phyloP scores from a whole-genome alignment of 2,113 vertebrate genomes.

The Isichthys henryi region DNA sequence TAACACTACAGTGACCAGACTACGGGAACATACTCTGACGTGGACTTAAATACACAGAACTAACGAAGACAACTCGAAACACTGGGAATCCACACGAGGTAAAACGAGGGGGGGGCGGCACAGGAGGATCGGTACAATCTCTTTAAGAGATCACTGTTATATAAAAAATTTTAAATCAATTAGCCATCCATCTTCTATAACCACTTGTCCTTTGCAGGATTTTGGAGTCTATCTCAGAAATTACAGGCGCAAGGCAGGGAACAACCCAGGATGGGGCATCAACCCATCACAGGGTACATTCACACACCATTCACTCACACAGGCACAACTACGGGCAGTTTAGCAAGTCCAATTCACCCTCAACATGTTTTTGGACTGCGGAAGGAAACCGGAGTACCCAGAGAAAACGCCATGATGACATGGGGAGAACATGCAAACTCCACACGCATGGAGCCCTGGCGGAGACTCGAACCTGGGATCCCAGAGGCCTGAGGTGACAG shows the following conservation, averaged over 20 bases:
- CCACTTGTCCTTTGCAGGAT: neutral
- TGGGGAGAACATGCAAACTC: neutral
- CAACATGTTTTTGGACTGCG: neutral
- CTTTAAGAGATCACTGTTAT: too few species aligned
- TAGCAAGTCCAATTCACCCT: neutral
- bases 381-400: neutral
- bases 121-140: too few species aligned
- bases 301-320: neutral
- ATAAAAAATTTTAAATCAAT: neutral
- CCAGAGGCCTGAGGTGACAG: neutral
- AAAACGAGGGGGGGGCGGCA: too few species aligned
- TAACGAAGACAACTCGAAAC: too few species aligned
- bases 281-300: neutral
- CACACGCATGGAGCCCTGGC: neutral
- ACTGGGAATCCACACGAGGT: too few species aligned
- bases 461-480: neutral
- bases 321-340: neutral
- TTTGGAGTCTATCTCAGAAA: neutral
- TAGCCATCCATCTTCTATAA: neutral
- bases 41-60: too few species aligned
- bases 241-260: neutral
- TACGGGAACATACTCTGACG: too few species aligned
- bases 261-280: neutral
- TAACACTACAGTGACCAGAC: too few species aligned
- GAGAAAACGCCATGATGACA: neutral